Conservation (phyloP, 2,797 vertebrate genomes). For the Bovichtus diacanthus region DNA sequence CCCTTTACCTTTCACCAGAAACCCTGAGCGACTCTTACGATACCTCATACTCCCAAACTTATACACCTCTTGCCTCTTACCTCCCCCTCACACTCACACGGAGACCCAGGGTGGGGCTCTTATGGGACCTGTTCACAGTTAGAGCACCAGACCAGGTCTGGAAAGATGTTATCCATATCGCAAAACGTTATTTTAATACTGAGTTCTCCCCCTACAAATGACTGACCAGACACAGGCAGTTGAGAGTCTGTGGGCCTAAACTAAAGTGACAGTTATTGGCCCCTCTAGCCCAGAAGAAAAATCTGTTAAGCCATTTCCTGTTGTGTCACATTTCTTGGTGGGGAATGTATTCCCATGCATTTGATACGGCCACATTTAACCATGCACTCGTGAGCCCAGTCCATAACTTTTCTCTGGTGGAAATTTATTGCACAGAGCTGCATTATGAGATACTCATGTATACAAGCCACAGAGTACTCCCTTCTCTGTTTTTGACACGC, state of each 20-base stretch:
- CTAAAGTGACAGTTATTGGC: conserved; percentile 88
- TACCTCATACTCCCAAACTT: conserved; percentile 48
- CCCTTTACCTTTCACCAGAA: conserved; percentile 57
- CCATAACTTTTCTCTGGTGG: conserved; percentile 75
- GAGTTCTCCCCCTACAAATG: conserved; percentile 76
- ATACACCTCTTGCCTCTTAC: conserved; percentile 61
- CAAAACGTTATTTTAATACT: conserved; percentile 75
- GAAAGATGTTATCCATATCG: conserved; percentile 67
- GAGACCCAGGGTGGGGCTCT: conserved; percentile 25
- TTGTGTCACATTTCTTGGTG: conserved; percentile 88
- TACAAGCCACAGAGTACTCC: conserved; percentile 58
- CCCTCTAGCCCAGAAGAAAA: conserved; percentile 80
- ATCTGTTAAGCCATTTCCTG: conserved; percentile 88
- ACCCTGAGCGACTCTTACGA: conserved; percentile 47
- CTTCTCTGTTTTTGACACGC: conserved; percentile 70
- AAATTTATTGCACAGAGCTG: conserved; percentile 74
- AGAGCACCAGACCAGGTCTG: conserved; percentile 42
- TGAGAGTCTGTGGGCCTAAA: conserved; percentile 82
- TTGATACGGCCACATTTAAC: conserved; percentile 83
- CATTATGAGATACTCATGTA: conserved; percentile 76
- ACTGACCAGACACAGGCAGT: conserved; percentile 81
- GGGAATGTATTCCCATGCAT: conserved; percentile 84
- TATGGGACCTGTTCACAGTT: conserved; percentile 44
- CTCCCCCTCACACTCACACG: conserved; percentile 65
- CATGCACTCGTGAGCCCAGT: conserved; percentile 71